phyloP scores from a whole-genome alignment of 2,113 vertebrate species.

The Andinoacara biseriatus region DNA sequence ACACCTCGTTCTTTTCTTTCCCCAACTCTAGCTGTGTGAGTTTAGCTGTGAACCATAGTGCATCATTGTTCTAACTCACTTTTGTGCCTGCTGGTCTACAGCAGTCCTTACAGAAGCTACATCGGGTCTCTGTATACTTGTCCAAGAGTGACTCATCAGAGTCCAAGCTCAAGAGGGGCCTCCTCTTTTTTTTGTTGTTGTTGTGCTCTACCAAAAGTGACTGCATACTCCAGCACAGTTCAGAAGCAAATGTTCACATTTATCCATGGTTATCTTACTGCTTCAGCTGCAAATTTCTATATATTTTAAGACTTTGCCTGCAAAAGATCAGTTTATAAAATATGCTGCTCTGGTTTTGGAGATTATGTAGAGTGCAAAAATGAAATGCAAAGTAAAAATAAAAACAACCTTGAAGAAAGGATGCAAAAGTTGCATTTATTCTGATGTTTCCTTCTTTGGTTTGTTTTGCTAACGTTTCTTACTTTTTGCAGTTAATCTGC shows the following conservation, averaged over 20 bases:
- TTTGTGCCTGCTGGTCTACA: not conserved
- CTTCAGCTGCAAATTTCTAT: not conserved
- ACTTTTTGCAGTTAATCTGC: too few species aligned
- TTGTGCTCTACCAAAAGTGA: not conserved
- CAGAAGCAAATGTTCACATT: not conserved
- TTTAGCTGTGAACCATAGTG: not conserved
- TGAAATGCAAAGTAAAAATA: too few species aligned
- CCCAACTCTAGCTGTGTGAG: not conserved
- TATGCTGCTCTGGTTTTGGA: not conserved
- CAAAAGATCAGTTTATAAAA: rapidly evolving
- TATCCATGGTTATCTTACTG: not conserved
- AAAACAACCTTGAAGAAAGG: not conserved
- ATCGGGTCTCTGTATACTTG: not conserved
- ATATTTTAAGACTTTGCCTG: not conserved
- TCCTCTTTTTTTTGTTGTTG: not conserved
- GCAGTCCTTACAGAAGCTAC: not conserved
- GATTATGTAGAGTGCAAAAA: not conserved
- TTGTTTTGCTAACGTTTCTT: not conserved
- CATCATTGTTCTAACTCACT: not conserved
- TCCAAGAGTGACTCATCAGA: not conserved
- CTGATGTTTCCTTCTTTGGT: not conserved
- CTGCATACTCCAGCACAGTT: not conserved
- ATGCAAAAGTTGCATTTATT: not conserved
- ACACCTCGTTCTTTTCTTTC: not conserved
- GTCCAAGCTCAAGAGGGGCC: not conserved